Evolutionary conservation across 2,888 invertebrate genomes (phyloP), one percentile per base, ranked within the genome.

Genomic region (Zaprionus bogoriensis): DNA sequence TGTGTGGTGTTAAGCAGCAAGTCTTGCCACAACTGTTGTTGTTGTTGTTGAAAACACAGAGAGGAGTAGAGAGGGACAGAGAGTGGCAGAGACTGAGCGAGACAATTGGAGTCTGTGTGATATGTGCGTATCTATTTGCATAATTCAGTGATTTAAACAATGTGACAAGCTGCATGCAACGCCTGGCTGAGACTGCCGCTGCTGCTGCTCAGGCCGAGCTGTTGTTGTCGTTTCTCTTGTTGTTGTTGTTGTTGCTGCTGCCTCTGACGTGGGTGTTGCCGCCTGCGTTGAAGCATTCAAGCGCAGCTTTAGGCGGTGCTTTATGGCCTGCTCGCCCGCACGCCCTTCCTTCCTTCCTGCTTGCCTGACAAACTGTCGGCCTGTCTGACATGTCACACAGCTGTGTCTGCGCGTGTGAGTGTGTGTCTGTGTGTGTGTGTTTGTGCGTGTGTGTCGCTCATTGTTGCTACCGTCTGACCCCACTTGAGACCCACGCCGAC

Each of bases 101-200:
- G 7, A 19, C 23, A 14, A 5, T 23, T 9, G 25, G 19, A 27
- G 32, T 27, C 38, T 39, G n/a, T 54, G 46, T 46, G 22, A 28
- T 48, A 22, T 48, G 30, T 55, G 58, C 52, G 52, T 65, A 55
- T 46, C 17, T 58, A 84, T 87, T 87, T 87, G 84, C 88, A 87
- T 84, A 84, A 84, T 84, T 86, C 71, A 70, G 68, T 74, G 82
- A 68, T 64, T 66, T 66, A 79, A 81, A 84, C 81, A 86, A 81
- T 86, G 82, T 70, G 85, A 81, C 84, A 84, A 74, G 77, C 72
- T 80, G 84, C 84, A 74, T 82, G 80, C 84, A 70, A 80, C 78
- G 84, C 79, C 80, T 79, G 80, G 72, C 59, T 77, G 77, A 75
- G 73, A 61, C 47, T 47, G 62, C 50, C 38, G 28, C 19, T 25